Base-by-base conservation (phyloP, 2,888 invertebrate genomes). In the Palloptera scutellata region DNA sequence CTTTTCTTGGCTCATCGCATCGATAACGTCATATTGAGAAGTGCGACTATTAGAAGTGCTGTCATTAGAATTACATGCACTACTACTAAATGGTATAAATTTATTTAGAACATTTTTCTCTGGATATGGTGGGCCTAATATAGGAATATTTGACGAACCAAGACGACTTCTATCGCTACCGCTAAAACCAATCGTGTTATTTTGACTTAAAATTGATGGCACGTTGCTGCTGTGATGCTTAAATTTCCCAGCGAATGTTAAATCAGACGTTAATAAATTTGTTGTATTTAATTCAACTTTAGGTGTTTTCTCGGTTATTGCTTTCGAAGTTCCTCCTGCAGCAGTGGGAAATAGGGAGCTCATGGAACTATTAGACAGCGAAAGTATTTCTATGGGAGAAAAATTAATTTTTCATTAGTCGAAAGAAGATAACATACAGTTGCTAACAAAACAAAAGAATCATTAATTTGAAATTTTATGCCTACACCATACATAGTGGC, bases 201-300 rank as follows among this genome's bases (percentile, higher is more conserved):
- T 30, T 30, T 30, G 30, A 6, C 30, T 53, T 5, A 11, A 15
- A 17, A 54, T 70, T 30, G 53, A 61, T 52, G 43, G n/a, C 17
- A 74, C 69, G 17, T 69, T 61, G 64, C 72, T 76, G 52, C 58
- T 72, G 12, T 61, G 72, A 48, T 78, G 75, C 48, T 80, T 80
- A 69, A 84, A 84, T 73, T 82, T 79, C 0, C 84, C 84, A 4
- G 81, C 76, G 74, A 84, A 84, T 12, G 83, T 81, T 65, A 84
- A 77, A 68, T 84, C 82, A 15, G 73, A 73, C 52, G 73, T 69
- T 17, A 68, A 55, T 54, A 72, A 59, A 45, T 67, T 48, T 60
- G 73, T 20, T 52, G 41, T 41, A 17, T 40, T 58, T 48, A 30
- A 64, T 42, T 59, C 67, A 51, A 66, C 48, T 66, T 66, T 69